Percentiles rank a stretch among this genome's conserved stretches.
Conservation (phyloP, 2,888 invertebrate species). For the Tetrapedia diversipes region DNA sequence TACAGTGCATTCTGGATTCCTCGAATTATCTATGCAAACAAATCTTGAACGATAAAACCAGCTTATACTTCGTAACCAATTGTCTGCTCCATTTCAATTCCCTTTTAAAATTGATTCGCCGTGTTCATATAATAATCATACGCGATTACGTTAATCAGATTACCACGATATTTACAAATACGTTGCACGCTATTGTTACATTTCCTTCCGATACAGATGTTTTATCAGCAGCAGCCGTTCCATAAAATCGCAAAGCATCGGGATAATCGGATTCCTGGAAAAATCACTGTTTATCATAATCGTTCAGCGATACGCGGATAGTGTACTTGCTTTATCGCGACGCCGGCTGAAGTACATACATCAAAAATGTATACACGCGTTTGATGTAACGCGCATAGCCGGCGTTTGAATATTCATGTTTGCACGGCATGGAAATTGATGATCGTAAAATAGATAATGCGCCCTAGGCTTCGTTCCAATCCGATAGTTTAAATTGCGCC, state of each 20-base stretch:
- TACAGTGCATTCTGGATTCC: too few species aligned
- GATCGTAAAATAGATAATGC: slow-evolving; percentile 55
- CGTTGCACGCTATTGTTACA: too few species aligned
- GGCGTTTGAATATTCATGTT: slow-evolving; percentile 63
- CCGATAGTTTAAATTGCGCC: slow-evolving; percentile 37
- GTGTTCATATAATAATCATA: too few species aligned
- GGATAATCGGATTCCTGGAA: not conserved
- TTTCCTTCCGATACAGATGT: not conserved
- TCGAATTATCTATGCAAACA: too few species aligned
- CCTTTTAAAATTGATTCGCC: too few species aligned
- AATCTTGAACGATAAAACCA: too few species aligned
- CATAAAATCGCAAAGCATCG: not conserved
- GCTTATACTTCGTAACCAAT: too few species aligned
- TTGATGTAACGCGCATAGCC: slow-evolving; percentile 43
- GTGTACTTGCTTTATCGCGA: slow-evolving; percentile 44
- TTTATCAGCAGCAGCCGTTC: not conserved
- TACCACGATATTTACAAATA: not conserved
- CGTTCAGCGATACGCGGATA: slow-evolving; percentile 37
- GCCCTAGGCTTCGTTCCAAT: slow-evolving; percentile 45
- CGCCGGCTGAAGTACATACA: slow-evolving; percentile 33
- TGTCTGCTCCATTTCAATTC: too few species aligned
- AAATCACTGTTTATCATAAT: slow-evolving; percentile 32
- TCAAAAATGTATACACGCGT: slow-evolving; percentile 56
- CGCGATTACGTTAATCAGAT: too few species aligned
- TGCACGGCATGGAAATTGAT: slow-evolving; percentile 55